Evolutionary conservation across 2,888 invertebrate genomes (phyloP).

Genomic region (Noctuana brunneofusca): DNA sequence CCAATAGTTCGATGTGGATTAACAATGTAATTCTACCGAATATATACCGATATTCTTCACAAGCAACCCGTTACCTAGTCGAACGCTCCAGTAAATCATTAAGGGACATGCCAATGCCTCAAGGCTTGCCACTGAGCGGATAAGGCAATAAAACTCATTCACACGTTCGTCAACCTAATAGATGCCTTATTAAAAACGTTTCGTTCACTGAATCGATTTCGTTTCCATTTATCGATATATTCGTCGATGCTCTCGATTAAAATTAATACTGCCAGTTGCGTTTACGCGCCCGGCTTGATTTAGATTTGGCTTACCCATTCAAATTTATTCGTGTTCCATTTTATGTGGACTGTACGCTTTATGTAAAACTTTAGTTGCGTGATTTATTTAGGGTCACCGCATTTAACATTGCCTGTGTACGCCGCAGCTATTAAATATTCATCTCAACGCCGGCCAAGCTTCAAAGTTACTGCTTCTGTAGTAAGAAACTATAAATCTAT

Average conservation of each 20-base stretch:
- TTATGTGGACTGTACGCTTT: conserved; percentile 50
- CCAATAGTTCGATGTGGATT: conserved; percentile 17
- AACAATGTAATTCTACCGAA: conserved; percentile 27
- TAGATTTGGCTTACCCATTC: conserved; percentile 50
- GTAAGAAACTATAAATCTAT: conserved; percentile 14
- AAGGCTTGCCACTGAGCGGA: conserved; percentile 58
- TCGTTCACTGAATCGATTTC: conserved; percentile 57
- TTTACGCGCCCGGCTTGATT: conserved; percentile 59
- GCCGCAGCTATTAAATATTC: conserved; percentile 30
- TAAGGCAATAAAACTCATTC: conserved; percentile 80
- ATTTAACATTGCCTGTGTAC: conserved; percentile 39
- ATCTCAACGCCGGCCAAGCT: conserved; percentile 19
- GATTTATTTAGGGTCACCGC: conserved; percentile 59
- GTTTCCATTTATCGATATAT: conserved; percentile 43
- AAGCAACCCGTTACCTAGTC: conserved; percentile 37
- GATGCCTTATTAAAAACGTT: conserved; percentile 78
- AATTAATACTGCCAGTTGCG: conserved; percentile 65
- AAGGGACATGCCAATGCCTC: conserved; percentile 70
- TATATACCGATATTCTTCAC: conserved; percentile 18
- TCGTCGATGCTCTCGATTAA: conserved; percentile 57
- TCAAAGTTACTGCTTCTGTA: conserved; percentile 25
- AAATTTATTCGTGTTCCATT: conserved; percentile 70
- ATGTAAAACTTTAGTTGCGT: conserved; percentile 59
- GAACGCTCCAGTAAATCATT: conserved; percentile 65
- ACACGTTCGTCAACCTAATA: conserved; percentile 79